Evolutionary conservation across 2,797 vertebrate species (phyloP), one percentile per base, ranked within the genome.

Genomic region (Centropyge bicolor): DNA sequence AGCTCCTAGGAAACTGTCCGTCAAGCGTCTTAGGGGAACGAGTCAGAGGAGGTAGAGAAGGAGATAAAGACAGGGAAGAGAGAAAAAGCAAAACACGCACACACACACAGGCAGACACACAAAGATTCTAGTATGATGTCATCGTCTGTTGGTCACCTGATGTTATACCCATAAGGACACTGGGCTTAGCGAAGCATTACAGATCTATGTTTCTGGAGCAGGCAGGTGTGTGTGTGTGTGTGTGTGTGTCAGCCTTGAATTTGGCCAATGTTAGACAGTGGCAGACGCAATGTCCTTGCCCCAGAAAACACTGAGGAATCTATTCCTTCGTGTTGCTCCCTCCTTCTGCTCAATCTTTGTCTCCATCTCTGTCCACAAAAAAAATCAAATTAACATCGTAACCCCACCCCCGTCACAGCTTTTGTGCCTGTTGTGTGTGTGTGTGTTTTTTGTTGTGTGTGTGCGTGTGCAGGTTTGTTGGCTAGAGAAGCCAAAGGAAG

Each of bases 191-290:
- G 55, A 86, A 85, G 89, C 84, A 62, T 91, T 76, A 75, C 81
- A 84, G 65, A 85, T 86, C 84, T 83, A 82, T 92, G 78, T 93
- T 90, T 89, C 86, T 86, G 71, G 86, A 88, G 83, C 76, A 84
- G 80, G 51, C 17, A 20, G 16, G 78, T 83, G 68, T 78, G 81
- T 76, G 71, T 56, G 77, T 74, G 74, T 71, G 66, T 67, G 60
- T 40, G 74, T 71, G 83, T 68, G 76, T 75, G 77, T 74, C 60
- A 80, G 76, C 54, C 86, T 77, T 81, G 74, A 82, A 88, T 82
- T 89, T 87, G 55, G 63, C 61, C 54, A 81, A 38, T 87, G 76
- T 87, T 74, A 70, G 55, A 81, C 73, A 72, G 68, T 80, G 73
- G 75, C 61, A 79, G 79, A 84, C 59, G 76, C 71, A 67, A 31